Percentiles rank a stretch among this genome's conserved stretches.
Evolutionary conservation across 2,888 invertebrate species (phyloP).

Genomic region (Drosophila ustulata): DNA sequence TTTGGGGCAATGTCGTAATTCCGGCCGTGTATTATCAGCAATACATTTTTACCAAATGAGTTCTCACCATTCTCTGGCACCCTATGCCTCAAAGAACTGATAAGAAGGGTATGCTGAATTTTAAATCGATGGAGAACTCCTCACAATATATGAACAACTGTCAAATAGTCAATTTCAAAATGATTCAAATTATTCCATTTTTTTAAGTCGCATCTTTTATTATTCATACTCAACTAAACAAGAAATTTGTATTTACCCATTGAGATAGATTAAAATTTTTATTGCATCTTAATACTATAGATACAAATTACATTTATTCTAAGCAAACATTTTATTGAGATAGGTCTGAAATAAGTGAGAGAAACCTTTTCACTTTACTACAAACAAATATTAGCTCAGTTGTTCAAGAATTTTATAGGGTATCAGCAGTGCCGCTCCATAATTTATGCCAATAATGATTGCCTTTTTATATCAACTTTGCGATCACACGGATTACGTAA

Average conservation of each 20-base stretch:
- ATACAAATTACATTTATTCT: background rate
- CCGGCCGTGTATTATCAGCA: conserved; percentile 46
- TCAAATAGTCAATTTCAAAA: no score
- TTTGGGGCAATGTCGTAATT: conserved; percentile 48
- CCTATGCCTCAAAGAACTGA: background rate
- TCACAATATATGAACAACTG: background rate
- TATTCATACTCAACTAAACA: no score
- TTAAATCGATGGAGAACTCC: background rate
- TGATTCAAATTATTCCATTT: no score
- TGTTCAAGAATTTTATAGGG: background rate
- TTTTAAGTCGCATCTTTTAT: no score
- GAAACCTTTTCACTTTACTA: background rate
- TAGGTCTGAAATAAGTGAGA: background rate
- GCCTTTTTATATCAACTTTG: conserved; percentile 43
- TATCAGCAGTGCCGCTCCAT: background rate
- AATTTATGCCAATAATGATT: background rate
- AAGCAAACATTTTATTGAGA: background rate
- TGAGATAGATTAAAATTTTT: no score
- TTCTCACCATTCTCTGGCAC: conserved; percentile 6
- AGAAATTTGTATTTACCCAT: no score
- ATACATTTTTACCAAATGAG: conserved; percentile 40
- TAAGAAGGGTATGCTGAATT: background rate
- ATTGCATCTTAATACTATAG: background rate
- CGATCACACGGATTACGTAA: conserved; percentile 43
- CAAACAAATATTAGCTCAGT: background rate